Conservation (phyloP, 2,113 vertebrate genomes). For the Plotosus lineatus region DNA sequence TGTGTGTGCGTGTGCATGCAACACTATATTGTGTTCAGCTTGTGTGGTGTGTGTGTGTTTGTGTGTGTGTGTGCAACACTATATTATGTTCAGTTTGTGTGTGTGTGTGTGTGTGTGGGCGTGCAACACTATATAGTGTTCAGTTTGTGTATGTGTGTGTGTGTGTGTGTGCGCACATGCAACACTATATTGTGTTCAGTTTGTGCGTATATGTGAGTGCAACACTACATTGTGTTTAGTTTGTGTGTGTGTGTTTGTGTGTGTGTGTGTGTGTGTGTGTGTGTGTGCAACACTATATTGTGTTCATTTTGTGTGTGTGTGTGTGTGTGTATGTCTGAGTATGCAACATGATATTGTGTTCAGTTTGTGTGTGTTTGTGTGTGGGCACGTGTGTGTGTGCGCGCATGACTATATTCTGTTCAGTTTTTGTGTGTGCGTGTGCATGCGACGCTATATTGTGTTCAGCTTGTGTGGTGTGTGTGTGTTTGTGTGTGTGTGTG, state of each 20-base stretch:
- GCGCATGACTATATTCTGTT: conserved; percentile 20
- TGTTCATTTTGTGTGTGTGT: conserved; percentile 15
- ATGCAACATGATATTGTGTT: conserved; percentile 20
- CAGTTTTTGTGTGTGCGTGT: neutral
- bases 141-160: conserved; percentile 7
- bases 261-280: neutral
- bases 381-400: neutral
- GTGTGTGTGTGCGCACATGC: conserved; percentile 1
- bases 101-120: neutral
- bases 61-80: neutral
- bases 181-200: no score
- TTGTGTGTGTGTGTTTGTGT: conserved; percentile 9
- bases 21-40: conserved; percentile 25
- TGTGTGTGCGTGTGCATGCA: neutral
- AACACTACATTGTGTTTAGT: conserved; percentile 26
- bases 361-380: conserved; percentile 1
- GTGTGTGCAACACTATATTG: neutral
- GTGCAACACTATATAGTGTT: conserved; percentile 20
- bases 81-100: conserved; percentile 19
- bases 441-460: conserved; percentile 5
- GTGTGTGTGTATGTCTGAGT: neutral
- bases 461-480: conserved; percentile 7
- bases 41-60: neutral
- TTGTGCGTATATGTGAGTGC: neutral
- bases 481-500: neutral